Evolutionary conservation across 2,797 vertebrate species (phyloP).

Genomic region (Pterois miles): DNA sequence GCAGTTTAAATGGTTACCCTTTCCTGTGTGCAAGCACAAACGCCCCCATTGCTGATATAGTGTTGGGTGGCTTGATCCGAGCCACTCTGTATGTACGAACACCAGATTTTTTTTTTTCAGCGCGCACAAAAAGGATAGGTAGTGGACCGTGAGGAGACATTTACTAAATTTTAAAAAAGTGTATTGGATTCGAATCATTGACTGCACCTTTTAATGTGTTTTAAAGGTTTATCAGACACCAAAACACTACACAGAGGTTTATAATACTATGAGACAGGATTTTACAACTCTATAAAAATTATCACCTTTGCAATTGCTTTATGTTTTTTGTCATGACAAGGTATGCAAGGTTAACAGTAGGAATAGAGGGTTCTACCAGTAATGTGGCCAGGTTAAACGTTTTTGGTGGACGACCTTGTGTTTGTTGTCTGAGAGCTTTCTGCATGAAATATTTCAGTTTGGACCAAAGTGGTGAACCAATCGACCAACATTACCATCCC

Average conservation of each 20-base stretch:
- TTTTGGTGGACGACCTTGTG: no score
- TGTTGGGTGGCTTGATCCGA: not conserved
- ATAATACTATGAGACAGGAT: not conserved
- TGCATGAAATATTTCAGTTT: no score
- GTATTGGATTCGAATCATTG: not conserved
- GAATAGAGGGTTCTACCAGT: not conserved
- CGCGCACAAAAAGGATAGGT: accelerated
- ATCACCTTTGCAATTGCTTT: not conserved
- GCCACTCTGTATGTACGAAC: no score
- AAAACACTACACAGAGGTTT: not conserved
- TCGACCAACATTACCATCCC: no score
- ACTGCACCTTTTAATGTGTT: not conserved
- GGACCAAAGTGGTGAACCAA: no score
- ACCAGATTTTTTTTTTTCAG: no score
- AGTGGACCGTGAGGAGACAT: not conserved
- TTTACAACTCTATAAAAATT: not conserved
- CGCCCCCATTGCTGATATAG: not conserved
- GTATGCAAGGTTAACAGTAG: not conserved
- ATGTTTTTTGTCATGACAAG: not conserved
- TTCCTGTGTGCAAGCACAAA: not conserved
- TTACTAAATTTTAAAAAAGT: not conserved
- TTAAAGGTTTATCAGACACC: not conserved
- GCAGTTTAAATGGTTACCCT: no score
- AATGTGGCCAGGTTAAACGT: not conserved
- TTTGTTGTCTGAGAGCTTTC: no score